A percentile compares a stretch with the other conserved stretches of the same genome.
Evolutionary conservation across 2,888 invertebrate species (phyloP).

Genomic region (Punctoribates punctum): DNA sequence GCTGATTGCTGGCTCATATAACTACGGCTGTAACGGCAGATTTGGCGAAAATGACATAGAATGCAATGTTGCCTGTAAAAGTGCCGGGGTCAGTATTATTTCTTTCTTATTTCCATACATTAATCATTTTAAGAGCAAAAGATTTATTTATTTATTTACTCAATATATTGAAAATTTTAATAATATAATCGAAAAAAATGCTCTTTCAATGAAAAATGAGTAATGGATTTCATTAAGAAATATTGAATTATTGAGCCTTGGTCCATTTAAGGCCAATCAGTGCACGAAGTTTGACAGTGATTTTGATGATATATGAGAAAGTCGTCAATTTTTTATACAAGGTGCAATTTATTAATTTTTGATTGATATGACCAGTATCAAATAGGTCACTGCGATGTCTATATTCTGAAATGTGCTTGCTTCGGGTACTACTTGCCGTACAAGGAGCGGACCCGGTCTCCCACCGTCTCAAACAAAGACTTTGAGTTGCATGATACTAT

Average conservation of each 20-base stretch:
- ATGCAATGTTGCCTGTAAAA: not conserved
- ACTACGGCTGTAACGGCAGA: not conserved
- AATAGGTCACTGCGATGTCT: conserved; percentile 2
- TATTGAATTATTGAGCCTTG: no score
- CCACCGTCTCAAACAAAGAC: not conserved
- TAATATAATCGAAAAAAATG: no score
- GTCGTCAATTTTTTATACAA: no score
- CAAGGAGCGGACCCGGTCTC: not conserved
- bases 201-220: no score
- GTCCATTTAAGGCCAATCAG: no score
- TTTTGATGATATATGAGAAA: no score
- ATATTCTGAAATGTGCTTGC: not conserved
- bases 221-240: no score
- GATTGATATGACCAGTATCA: not conserved
- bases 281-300: no score
- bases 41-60: conserved; percentile 2
- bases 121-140: not conserved
- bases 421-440: not conserved
- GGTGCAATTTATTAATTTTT: not conserved
- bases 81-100: not conserved
- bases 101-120: not conserved
- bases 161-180: no score
- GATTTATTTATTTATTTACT: no score
- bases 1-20: not conserved
- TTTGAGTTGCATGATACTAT: not conserved